Percentiles rank a stretch among this genome's conserved stretches.
Conservation (phyloP, 2,113 vertebrate genomes). For the Cephalopterus ornatus region DNA sequence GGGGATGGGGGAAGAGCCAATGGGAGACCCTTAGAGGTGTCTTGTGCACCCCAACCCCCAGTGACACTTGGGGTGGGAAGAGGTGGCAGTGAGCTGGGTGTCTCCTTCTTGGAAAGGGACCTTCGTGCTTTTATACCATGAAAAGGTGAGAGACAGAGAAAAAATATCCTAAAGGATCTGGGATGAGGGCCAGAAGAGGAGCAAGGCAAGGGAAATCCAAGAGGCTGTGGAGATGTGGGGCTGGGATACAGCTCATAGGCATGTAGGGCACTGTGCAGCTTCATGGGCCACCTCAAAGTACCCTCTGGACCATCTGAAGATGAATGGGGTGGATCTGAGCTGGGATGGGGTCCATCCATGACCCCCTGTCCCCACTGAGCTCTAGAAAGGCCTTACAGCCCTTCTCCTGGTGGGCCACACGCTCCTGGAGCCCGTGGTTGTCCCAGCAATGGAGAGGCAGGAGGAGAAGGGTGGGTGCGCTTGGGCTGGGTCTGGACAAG, state of each 20-base stretch:
- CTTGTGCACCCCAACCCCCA: fast-evolving
- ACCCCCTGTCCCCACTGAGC: fast-evolving
- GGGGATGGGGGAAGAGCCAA: neutral
- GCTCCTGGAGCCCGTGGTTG: neutral
- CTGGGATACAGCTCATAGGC: neutral
- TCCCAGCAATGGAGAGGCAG: neutral
- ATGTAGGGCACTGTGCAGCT: neutral
- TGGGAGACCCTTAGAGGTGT: neutral
- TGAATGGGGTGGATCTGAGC: neutral
- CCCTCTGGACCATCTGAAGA: neutral
- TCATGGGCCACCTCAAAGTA: neutral
- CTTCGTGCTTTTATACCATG: fast-evolving
- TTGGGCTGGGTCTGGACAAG: neutral
- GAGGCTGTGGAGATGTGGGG: neutral
- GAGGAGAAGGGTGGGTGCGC: neutral
- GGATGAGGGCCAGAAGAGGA: neutral
- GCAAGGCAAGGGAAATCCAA: neutral
- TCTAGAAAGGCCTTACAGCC: neutral
- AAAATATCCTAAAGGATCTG: neutral
- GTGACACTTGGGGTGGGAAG: neutral
- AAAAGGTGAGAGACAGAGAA: neutral
- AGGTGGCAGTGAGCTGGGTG: neutral
- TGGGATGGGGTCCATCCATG: neutral
- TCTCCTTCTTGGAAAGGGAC: neutral
- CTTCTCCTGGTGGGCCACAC: neutral